Evolutionary conservation across 2,113 vertebrate genomes (phyloP), one percentile per base, ranked within the genome.

Genomic region (Pithys albifrons): DNA sequence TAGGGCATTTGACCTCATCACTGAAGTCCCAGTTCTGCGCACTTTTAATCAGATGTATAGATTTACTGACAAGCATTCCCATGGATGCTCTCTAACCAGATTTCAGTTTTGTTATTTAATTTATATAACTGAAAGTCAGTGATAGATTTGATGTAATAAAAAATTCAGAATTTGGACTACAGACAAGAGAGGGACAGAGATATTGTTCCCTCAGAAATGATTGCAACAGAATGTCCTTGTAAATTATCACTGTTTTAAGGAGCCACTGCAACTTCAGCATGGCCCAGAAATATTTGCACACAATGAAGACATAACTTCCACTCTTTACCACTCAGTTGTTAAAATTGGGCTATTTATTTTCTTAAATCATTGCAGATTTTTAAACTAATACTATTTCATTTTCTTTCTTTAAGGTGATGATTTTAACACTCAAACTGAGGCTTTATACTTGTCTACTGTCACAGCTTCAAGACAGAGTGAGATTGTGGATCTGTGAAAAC

Each of bases 381-480:
- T 5, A 65, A 87, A 86, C 72, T 93, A 83, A 91, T 43, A 24
- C 8, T 89, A 27, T 48, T 55, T 3, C 4, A 54, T 89, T 94
- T 94, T 95, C 29, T 94, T 93, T 57, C 37, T 55, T 86, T 84
- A 80, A 95, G 91, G 94, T 13, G 88, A 95, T 73, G 79, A 96
- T 59, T 90, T 66, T 72, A 95, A 75, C 29, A 43, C 55, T 84
- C 89, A 91, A 22, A 86, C 43, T 59, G 70, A 66, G 43, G 48
- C 76, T 71, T 70, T 85, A 24, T 61, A 67, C 16, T 82, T 88
- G 85, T 51, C 70, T 85, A 72, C 91, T 22, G 24, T 66, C 59
- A 87, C 37, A 66, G 19, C 62, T 65, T 90, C 82, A 46, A 91
- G 84, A 95, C 52, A 84, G n/a, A 65, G 25, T 39, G 75, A 54